Base-by-base conservation (phyloP, 2,888 invertebrate genomes). In the Andrena bicolor region DNA sequence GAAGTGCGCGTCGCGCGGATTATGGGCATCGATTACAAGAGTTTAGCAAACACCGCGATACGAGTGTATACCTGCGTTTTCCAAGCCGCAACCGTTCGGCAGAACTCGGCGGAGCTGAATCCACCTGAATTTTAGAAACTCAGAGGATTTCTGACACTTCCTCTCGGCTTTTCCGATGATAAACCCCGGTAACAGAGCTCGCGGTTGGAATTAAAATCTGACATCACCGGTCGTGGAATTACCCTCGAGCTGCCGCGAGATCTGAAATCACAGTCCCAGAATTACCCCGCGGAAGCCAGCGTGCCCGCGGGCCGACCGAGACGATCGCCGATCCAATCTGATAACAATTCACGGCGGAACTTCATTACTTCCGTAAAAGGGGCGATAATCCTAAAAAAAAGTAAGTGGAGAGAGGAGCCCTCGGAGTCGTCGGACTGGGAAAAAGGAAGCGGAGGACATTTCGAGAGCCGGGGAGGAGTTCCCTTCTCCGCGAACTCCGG, bases 301-400 rank as follows among this genome's bases (percentile, higher is more conserved):
- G n/a, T n/a, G 4, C 4, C 41, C 41, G 16, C 41, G 16, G 41
- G 16, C 41, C 16, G 16, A 41, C 41, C 41, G 41, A 41, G 41
- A 16, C 41, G 41, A 41, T 41, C 41, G 41, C 41, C 41, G 41
- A 41, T 41, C 16, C 26, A 56, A 56, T 56, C 26, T 26, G 56
- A 26, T 56, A 71, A 30, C 48, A 30, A 16, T 61, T 71, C 61
- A 30, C 49, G 41, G 58, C 26, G 28, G 16, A 58, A 49, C 49
- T 64, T 72, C 32, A 7, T 63, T n/a, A 30, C 13, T 48, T 48
- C 23, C 63, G 63, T 32, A 6, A 26, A 23, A 32, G 48, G 30
- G 49, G 13, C 49, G 48, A 10, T 23, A 32, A 66, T 30, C 26
- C 30, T 58, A 26, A 48, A 58, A 13, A 35, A 13, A 41, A 41